Conservation (phyloP, 2,797 vertebrate species). For the Cercopithecus neglectus region DNA sequence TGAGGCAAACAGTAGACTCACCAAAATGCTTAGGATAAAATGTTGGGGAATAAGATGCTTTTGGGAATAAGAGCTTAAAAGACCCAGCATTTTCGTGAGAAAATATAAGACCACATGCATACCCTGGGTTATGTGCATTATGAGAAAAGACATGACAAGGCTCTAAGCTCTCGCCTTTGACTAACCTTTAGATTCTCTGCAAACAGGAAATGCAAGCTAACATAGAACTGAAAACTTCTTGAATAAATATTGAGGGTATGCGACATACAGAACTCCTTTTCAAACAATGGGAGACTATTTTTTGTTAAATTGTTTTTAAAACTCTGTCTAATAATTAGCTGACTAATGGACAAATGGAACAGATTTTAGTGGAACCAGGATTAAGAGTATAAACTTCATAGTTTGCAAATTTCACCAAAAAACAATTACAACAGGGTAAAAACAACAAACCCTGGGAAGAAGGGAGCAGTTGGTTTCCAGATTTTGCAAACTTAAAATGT, state of each 20-base stretch:
- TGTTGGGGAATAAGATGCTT: background rate
- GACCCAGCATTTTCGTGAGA: background rate
- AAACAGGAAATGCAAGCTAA: background rate
- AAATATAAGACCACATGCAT: background rate
- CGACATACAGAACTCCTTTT: background rate
- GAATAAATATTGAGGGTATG: background rate
- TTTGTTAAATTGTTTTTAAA: background rate
- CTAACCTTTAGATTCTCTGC: background rate
- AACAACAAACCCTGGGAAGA: background rate
- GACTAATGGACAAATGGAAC: background rate
- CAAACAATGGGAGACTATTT: background rate
- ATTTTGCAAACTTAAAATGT: background rate
- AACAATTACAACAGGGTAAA: background rate
- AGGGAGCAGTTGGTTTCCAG: background rate
- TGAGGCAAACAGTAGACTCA: background rate
- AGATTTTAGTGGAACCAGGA: background rate
- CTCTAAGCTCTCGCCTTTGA: background rate
- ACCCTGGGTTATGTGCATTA: background rate
- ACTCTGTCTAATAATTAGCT: background rate
- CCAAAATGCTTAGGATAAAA: background rate
- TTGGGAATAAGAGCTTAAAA: background rate
- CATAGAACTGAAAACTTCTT: background rate
- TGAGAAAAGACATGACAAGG: background rate
- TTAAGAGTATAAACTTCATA: background rate
- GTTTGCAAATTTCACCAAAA: background rate